These are phyloP conservation scores for Muschampia plurimacula DNA, from an alignment of 2,888 invertebrate genomes.

Conservation along the genomic window DNA sequence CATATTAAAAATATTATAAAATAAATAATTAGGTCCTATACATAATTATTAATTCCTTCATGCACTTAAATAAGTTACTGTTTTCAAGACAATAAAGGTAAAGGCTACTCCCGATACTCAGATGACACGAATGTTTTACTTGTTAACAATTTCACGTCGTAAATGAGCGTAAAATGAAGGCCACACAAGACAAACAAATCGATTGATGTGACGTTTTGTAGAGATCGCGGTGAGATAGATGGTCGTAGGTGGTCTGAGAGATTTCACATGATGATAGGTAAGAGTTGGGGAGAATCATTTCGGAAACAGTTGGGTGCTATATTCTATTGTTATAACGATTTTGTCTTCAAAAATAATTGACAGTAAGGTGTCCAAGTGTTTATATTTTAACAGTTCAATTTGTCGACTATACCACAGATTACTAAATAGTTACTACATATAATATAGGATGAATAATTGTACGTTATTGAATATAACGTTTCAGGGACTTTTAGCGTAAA, in stretches of 20 bases:
- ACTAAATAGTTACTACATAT: too few relatives aligned
- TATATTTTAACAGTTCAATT: neutral
- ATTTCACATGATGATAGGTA: slow-evolving; percentile 5
- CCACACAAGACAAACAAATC: slow-evolving; percentile 78
- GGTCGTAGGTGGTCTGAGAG: slow-evolving; percentile 69
- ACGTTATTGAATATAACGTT: too few relatives aligned
- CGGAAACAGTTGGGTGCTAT: slow-evolving; percentile 18
- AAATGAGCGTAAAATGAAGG: slow-evolving; percentile 72
- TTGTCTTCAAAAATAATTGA: neutral
- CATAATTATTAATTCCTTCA: neutral
- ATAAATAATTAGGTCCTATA: too few relatives aligned
- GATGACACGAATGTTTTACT: slow-evolving; percentile 28
- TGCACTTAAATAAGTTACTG: neutral
- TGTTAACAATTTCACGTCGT: slow-evolving; percentile 55
- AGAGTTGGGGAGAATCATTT: slow-evolving; percentile 3
- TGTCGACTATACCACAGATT: neutral
- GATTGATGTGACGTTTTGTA: slow-evolving; percentile 72
- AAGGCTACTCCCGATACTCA: neutral
- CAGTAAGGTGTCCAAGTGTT: neutral
- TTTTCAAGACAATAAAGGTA: neutral
- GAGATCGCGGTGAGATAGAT: slow-evolving; percentile 69
- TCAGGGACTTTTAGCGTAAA: too few relatives aligned
- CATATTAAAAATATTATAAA: too few relatives aligned
- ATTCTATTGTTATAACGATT: neutral
- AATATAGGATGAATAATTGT: too few relatives aligned